phyloP scores from a whole-genome alignment of 2,113 vertebrate species.

The Chionodraco myersi region DNA sequence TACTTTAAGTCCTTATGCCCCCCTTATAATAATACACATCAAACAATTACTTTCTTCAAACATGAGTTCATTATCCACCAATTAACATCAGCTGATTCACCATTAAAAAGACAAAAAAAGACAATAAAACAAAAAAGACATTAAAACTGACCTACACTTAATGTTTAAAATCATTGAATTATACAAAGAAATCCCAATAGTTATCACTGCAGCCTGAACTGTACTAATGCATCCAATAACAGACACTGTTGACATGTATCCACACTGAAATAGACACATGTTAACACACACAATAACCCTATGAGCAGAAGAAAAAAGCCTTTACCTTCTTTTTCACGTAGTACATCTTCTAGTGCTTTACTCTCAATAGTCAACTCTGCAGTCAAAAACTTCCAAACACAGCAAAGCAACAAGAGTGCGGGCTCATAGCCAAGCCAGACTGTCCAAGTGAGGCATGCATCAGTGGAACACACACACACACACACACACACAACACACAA shows the following conservation, averaged over 20 bases:
- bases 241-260: conserved; percentile 6
- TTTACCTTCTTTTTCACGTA: conserved; percentile 86
- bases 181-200: neutral
- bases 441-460: conserved; percentile 62
- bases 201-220: neutral
- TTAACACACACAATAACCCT: neutral
- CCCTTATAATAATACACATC: conserved; percentile 5
- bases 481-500: conserved; percentile 27
- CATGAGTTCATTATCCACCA: neutral
- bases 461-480: conserved; percentile 48
- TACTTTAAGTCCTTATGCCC: neutral
- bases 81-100: neutral
- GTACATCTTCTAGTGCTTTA: conserved; percentile 78
- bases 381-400: conserved; percentile 62
- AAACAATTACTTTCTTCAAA: neutral
- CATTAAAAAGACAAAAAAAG: conserved; percentile 4
- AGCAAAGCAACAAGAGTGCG: conserved; percentile 36
- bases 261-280: neutral
- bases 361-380: conserved; percentile 62
- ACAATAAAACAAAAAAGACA: neutral
- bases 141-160: neutral
- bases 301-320: conserved; percentile 30
- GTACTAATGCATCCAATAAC: conserved; percentile 3
- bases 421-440: conserved; percentile 55
- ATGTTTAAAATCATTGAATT: neutral